Evolutionary conservation across 1,140 invertebrate species (phyloP), one percentile per base, ranked within the genome.

Genomic region (Probaryconus sp.): DNA sequence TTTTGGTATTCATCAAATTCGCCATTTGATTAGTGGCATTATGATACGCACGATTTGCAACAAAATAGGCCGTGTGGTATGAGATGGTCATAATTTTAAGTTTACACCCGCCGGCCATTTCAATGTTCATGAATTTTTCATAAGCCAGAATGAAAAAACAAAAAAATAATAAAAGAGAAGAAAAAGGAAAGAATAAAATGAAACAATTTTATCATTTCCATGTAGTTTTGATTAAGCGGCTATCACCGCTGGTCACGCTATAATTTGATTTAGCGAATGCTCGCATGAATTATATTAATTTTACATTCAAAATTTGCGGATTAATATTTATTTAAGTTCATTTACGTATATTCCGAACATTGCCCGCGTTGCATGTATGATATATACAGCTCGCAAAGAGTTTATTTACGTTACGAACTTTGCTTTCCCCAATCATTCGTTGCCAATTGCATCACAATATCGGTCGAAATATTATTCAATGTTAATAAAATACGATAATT

Each of bases 91-190:
- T 58, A 51, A 58, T 68, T 68, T 50, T 21, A n/a, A 31, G 26
- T 13, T 48, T 33, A 48, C 11, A 45, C 30, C 11, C 18, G 43
- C 31, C 26, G 35, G 28, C 10, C 26, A 69, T 69, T 69, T 53
- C 30, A 53, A 60, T 69, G 43, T 51, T 20, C 37, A 55, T 72
- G 68, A 48, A 72, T 72, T 50, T 72, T 72, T 72, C 60, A 72
- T 64, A 14, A 20, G 26, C 13, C 6, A 33, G 30, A 63, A 56
- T 42, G 28, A 61, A 61, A 58, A 55, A 28, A 33, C 2, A 37
- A 42, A 50, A 26, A 45, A 40, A n/a, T 2, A 40, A 7, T 5
- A 13, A 4, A 26, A 30, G 9, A 30, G 16, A 11, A 9, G 11
- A 24, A 42, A 17, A 28, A 14, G 10, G 17, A 55, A 21, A 21